A percentile compares a stretch with the other conserved stretches of the same genome.
These are phyloP conservation scores for Drusus annulatus DNA, from an alignment of 1,140 invertebrate species.

Conservation along the genomic window DNA sequence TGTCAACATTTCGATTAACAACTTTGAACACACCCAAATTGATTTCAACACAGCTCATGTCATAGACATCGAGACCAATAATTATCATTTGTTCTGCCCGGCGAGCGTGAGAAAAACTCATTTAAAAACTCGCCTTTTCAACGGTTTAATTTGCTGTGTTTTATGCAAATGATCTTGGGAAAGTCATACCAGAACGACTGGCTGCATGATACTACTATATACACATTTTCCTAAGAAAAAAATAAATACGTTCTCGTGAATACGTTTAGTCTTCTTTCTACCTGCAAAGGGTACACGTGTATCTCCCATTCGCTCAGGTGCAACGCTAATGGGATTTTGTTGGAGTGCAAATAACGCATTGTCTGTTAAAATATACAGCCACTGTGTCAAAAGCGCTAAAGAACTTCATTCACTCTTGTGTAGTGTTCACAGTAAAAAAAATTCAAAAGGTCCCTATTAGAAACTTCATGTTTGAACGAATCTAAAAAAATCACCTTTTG, in stretches of 20 bases:
- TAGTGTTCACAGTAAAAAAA: too few species aligned
- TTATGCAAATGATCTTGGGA: constrained; percentile 40
- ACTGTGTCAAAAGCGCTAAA: too few species aligned
- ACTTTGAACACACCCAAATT: constrained; percentile 2
- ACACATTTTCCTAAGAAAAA: neutral
- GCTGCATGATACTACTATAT: neutral
- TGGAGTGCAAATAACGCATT: neutral
- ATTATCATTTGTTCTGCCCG: constrained; percentile 16
- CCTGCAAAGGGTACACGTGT: too few species aligned
- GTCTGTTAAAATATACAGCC: too few species aligned
- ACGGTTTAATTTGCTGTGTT: neutral
- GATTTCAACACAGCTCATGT: constrained; percentile 30
- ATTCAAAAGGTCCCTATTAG: too few species aligned
- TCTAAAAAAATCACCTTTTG: too few species aligned
- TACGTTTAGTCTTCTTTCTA: neutral
- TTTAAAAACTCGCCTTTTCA: constrained; percentile 17
- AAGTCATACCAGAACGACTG: neutral
- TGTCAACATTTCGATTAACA: constrained; percentile 1
- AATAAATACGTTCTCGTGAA: neutral
- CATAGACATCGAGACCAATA: constrained; percentile 23
- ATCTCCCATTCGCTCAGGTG: neutral
- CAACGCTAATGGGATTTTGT: neutral
- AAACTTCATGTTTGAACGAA: too few species aligned
- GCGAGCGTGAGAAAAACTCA: constrained; percentile 11
- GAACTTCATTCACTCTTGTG: too few species aligned